phyloP scores from a whole-genome alignment of 2,888 invertebrate genomes.

The Amaurobius ferox region DNA sequence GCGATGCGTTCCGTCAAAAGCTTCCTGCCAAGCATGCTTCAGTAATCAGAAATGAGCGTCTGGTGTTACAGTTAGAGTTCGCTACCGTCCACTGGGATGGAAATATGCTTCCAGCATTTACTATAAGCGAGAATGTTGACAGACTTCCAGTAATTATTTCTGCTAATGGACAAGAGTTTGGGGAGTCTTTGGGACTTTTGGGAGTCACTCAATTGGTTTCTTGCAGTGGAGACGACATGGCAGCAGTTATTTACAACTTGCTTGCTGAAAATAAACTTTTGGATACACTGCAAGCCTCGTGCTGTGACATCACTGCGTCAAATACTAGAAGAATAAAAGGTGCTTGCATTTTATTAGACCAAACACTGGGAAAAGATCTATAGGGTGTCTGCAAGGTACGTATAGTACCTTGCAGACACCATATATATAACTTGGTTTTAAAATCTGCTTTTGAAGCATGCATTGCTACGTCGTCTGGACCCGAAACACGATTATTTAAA shows the following conservation, averaged over 20 bases:
- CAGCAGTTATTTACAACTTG: slow-evolving; percentile 11
- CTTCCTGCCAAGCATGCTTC: too few relatives aligned
- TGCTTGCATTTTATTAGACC: slow-evolving; percentile 1
- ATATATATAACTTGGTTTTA: background rate
- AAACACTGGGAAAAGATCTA: background rate
- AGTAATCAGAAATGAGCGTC: too few relatives aligned
- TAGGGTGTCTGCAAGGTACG: too few relatives aligned
- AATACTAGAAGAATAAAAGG: slow-evolving; percentile 5
- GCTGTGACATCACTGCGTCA: background rate
- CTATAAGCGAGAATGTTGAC: too few relatives aligned
- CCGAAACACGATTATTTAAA: background rate
- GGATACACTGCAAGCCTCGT: slow-evolving; percentile 3
- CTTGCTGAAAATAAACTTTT: slow-evolving; percentile 20
- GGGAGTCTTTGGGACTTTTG: too few relatives aligned
- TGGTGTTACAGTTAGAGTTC: too few relatives aligned
- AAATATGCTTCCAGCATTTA: too few relatives aligned
- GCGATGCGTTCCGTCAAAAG: too few relatives aligned
- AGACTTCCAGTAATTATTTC: too few relatives aligned
- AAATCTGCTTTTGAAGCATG: background rate
- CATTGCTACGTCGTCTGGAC: background rate
- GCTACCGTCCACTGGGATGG: too few relatives aligned
- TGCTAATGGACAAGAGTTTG: too few relatives aligned
- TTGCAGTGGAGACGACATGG: background rate
- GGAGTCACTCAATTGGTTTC: background rate
- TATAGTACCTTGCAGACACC: background rate